These are phyloP conservation scores for Tachycineta bicolor DNA, from an alignment of 2,113 vertebrate genomes.

Conservation along the genomic window DNA sequence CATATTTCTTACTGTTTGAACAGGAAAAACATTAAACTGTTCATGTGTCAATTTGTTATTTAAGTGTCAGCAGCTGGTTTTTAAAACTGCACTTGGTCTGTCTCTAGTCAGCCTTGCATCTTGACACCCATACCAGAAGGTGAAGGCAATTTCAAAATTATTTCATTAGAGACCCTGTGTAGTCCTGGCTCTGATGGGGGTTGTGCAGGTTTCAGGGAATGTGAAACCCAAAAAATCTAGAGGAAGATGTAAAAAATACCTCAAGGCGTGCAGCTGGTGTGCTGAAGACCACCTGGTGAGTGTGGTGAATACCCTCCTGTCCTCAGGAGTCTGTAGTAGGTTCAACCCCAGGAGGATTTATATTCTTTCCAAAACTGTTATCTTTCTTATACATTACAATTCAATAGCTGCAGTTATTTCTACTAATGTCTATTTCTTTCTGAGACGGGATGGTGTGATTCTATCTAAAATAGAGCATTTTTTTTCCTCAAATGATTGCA, in stretches of 20 bases:
- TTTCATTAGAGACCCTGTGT: not conserved
- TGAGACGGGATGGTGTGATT: not conserved
- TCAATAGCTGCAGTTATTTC: not conserved
- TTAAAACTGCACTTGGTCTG: not conserved
- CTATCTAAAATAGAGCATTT: not conserved
- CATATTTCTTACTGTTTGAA: not conserved
- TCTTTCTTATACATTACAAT: not conserved
- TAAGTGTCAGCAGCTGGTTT: not conserved
- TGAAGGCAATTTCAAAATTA: not conserved
- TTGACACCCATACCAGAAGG: not conserved
- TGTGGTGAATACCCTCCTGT: not conserved
- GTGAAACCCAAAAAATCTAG: not conserved
- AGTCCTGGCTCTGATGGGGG: not conserved
- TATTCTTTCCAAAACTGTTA: not conserved
- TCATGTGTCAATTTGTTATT: not conserved
- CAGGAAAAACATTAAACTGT: not conserved
- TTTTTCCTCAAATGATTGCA: not conserved
- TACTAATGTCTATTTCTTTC: not conserved
- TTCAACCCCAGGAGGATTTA: not conserved
- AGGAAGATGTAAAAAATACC: not conserved
- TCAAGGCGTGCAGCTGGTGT: not conserved
- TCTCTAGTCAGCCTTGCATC: not conserved
- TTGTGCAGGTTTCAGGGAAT: not conserved
- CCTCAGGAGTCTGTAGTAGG: not conserved
- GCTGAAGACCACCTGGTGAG: not conserved